phyloP scores from a whole-genome alignment of 2,797 vertebrate species.

The Perodicticus potto region DNA sequence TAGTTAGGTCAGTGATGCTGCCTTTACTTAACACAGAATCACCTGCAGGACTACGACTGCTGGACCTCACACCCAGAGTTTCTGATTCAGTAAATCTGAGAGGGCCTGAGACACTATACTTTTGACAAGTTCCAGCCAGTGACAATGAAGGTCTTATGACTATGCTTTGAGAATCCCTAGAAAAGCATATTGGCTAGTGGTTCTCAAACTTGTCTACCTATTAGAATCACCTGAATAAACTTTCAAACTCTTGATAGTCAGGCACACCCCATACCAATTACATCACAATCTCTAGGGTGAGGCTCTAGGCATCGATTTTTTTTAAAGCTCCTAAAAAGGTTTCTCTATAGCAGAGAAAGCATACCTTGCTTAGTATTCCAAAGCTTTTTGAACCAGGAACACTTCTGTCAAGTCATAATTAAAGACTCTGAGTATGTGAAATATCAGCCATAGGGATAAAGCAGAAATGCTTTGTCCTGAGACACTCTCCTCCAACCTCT shows the following conservation, averaged over 20 bases:
- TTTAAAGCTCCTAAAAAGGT: neutral
- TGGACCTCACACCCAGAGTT: neutral
- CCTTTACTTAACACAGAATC: neutral
- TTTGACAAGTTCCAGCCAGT: neutral
- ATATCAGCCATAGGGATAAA: neutral
- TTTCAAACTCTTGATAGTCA: neutral
- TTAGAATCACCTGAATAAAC: neutral
- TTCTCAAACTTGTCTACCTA: neutral
- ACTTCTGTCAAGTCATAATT: neutral
- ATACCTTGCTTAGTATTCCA: neutral
- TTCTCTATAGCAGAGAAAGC: neutral
- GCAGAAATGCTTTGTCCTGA: neutral
- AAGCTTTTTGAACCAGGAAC: constrained; percentile 37
- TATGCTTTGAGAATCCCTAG: neutral
- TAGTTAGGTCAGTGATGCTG: neutral
- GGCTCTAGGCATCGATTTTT: neutral
- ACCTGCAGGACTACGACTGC: neutral
- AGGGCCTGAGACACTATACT: neutral
- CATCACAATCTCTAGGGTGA: neutral
- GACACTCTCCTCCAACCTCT: neutral
- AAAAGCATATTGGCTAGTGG: neutral
- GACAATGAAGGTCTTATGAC: neutral
- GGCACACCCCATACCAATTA: neutral
- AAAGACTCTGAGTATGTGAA: neutral
- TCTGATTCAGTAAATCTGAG: neutral